Percentiles rank a stretch among this genome's conserved stretches.
Conservation (phyloP, 1,140 invertebrate species). For the Drosophila tani region DNA sequence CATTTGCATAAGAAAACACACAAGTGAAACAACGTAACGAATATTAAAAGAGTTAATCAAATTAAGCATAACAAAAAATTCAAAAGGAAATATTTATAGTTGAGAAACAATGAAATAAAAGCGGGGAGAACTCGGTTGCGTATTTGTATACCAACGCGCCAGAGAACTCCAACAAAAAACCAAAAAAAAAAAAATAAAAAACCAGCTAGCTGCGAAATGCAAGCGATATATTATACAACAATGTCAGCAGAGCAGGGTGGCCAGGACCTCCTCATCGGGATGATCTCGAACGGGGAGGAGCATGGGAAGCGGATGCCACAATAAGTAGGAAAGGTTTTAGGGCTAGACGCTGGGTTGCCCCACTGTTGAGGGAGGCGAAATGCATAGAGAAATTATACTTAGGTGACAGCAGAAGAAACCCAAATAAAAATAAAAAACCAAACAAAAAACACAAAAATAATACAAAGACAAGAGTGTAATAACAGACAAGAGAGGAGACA, state of each 20-base stretch:
- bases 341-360: slow-evolving; percentile 45
- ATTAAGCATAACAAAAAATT: slow-evolving; percentile 64
- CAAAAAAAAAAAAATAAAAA: not conserved
- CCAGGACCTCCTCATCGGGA: slow-evolving; percentile 14
- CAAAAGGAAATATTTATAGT: slow-evolving; percentile 75
- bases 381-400: slow-evolving; percentile 78
- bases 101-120: slow-evolving; percentile 54
- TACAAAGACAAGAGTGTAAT: slow-evolving; percentile 30
- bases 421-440: slow-evolving; percentile 15
- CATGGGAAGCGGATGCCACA: slow-evolving; percentile 22
- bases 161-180: slow-evolving; percentile 35
- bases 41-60: slow-evolving; percentile 82
- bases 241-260: slow-evolving; percentile 46
- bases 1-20: slow-evolving; percentile 67
- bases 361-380: slow-evolving; percentile 47
- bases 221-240: slow-evolving; percentile 75
- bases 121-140: slow-evolving; percentile 56
- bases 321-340: slow-evolving; percentile 42
- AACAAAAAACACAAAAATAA: slow-evolving; percentile 29
- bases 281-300: not conserved
- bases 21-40: slow-evolving; percentile 76
- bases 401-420: slow-evolving; percentile 40
- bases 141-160: slow-evolving; percentile 78
- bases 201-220: slow-evolving; percentile 33
- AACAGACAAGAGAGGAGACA: slow-evolving; percentile 40